Evolutionary conservation across 2,888 invertebrate genomes (phyloP).

Genomic region (Pollenia griseotomentosa): DNA sequence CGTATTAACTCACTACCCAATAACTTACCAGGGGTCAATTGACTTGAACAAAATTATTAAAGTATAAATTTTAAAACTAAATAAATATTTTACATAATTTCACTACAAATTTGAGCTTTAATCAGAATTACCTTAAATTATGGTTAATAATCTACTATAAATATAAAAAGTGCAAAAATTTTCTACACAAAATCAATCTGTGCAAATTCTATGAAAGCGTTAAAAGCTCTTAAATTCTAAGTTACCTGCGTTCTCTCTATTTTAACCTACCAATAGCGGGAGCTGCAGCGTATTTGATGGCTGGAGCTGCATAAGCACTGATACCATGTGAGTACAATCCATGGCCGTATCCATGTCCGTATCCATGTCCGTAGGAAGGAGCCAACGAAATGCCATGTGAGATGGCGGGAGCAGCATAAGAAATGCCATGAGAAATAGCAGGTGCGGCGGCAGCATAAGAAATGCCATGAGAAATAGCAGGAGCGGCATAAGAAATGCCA

Average conservation of each 20-base stretch:
- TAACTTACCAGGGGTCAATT: no score
- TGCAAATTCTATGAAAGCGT: conserved; percentile 66
- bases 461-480: conserved; percentile 75
- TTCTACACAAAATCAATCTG: conserved; percentile 12
- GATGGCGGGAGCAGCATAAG: conserved; percentile 73
- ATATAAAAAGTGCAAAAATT: conserved; percentile 46
- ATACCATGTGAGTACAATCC: conserved; percentile 64
- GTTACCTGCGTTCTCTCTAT: conserved; percentile 39
- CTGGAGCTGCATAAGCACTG: conserved; percentile 65
- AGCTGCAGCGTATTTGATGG: conserved; percentile 72
- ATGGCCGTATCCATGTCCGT: conserved; percentile 30
- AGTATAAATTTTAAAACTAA: no score
- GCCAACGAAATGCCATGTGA: conserved; percentile 64
- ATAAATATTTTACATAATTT: no score
- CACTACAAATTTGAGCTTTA: no score
- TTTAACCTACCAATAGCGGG: conserved; percentile 81
- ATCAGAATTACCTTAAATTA: not conserved
- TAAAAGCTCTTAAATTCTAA: conserved; percentile 61
- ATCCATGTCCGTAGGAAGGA: conserved; percentile 55
- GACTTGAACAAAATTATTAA: no score
- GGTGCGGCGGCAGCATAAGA: conserved; percentile 69
- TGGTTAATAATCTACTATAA: conserved; percentile 38
- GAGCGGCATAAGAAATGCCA: conserved; percentile 75
- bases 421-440: conserved; percentile 65
- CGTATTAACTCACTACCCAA: no score